These are phyloP conservation scores for Paramormyrops kingsleyae DNA, from an alignment of 2,113 vertebrate genomes.

Conservation along the genomic window DNA sequence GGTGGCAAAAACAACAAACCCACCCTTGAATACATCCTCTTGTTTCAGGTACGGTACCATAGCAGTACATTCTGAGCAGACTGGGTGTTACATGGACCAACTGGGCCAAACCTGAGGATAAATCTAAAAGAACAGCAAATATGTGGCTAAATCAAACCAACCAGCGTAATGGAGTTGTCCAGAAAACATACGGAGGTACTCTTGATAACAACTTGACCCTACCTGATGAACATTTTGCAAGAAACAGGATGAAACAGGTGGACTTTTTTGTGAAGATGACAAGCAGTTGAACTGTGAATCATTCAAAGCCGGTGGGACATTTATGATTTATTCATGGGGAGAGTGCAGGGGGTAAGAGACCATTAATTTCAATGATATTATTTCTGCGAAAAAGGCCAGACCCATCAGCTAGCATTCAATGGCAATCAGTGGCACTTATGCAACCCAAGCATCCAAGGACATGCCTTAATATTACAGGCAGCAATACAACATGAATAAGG, in stretches of 20 bases:
- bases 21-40: not conserved
- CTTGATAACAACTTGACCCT: not conserved
- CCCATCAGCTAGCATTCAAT: not conserved
- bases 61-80: not conserved
- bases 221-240: not conserved
- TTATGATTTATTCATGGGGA: slow-evolving; percentile 17
- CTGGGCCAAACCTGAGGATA: not conserved
- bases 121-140: not conserved
- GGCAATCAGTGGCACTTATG: not conserved
- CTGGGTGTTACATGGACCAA: not conserved
- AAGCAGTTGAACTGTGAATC: not conserved
- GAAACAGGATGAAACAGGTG: not conserved
- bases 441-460: slow-evolving; percentile 9
- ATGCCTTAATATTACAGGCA: not conserved
- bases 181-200: not conserved
- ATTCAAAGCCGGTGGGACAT: not conserved
- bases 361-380: not conserved
- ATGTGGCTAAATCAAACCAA: not conserved
- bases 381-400: not conserved
- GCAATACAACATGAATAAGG: not conserved
- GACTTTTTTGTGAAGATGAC: not conserved
- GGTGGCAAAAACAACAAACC: not conserved
- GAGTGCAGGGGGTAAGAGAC: not conserved
- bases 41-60: not conserved
- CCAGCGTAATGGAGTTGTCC: not conserved